Conservation (phyloP, 2,797 vertebrate species). For the Schizopygopsis malacanthus region DNA sequence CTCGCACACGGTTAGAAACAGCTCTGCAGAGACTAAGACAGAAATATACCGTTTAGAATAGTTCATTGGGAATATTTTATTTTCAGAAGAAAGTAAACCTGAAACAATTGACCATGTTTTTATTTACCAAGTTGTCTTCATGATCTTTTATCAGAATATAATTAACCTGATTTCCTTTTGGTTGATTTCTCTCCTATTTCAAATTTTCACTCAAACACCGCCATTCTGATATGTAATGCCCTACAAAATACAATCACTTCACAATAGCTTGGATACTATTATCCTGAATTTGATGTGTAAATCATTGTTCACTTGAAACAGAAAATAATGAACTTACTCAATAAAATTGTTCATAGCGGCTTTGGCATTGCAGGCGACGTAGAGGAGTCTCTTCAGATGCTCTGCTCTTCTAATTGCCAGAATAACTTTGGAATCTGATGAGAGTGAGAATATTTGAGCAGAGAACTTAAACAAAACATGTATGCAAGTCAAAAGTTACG, state of each 20-base stretch:
- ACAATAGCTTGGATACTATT: neutral
- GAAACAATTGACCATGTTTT: neutral
- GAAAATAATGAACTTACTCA: conserved; percentile 83
- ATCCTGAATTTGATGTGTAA: neutral
- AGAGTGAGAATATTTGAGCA: neutral
- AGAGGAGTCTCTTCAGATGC: conserved; percentile 90
- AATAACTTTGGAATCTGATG: conserved; percentile 92
- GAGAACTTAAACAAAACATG: neutral
- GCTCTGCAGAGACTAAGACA: conserved; percentile 88
- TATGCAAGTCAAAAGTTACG: neutral
- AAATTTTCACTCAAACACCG: neutral
- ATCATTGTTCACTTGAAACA: neutral
- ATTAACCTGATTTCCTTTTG: neutral
- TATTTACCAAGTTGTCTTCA: too few species aligned
- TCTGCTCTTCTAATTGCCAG: conserved; percentile 91
- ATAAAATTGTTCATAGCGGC: conserved; percentile 96
- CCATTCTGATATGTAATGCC: neutral
- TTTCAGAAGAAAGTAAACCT: neutral
- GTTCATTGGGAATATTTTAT: neutral
- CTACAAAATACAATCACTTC: neutral
- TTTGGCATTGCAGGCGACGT: conserved; percentile 94
- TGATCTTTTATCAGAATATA: neutral
- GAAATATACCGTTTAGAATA: neutral
- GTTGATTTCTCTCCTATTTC: neutral
- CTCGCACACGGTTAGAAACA: conserved; percentile 93